Evolutionary conservation across 2,797 vertebrate genomes (phyloP).

Genomic region (Monodelphis domestica): DNA sequence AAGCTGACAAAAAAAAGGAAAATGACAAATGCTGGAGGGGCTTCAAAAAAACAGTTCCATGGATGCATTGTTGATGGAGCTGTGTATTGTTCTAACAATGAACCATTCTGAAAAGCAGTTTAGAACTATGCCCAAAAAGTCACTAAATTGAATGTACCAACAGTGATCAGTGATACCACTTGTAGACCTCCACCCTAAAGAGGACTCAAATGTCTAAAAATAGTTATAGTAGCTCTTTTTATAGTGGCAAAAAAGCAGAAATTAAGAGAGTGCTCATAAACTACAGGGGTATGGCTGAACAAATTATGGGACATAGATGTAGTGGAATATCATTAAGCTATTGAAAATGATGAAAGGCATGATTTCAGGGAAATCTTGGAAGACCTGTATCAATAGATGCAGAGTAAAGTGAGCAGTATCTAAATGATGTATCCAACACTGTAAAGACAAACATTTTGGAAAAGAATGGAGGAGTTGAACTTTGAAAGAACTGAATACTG

Average conservation of each 20-base stretch:
- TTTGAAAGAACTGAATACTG: background rate
- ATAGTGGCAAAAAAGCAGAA: background rate
- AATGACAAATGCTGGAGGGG: background rate
- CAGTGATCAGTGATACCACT: background rate
- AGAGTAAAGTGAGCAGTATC: background rate
- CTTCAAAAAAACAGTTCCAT: background rate
- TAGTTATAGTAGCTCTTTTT: background rate
- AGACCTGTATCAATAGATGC: background rate
- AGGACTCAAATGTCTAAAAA: background rate
- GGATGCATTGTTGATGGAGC: background rate
- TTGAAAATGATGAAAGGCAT: too few species aligned
- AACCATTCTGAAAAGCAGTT: background rate
- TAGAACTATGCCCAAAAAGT: background rate
- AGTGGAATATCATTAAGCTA: too few species aligned
- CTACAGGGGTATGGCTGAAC: background rate
- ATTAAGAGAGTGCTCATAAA: background rate
- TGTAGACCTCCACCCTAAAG: too few species aligned
- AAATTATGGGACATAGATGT: background rate
- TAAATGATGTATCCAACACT: background rate
- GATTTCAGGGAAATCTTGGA: background rate
- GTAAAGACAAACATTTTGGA: background rate
- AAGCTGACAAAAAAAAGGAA: background rate
- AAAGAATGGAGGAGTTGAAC: background rate
- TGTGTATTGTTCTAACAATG: background rate
- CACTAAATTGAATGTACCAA: background rate